A percentile compares a stretch with the other conserved stretches of the same genome.
Evolutionary conservation across 2,888 invertebrate genomes (phyloP).

Genomic region (Koerneria pararmatus): DNA sequence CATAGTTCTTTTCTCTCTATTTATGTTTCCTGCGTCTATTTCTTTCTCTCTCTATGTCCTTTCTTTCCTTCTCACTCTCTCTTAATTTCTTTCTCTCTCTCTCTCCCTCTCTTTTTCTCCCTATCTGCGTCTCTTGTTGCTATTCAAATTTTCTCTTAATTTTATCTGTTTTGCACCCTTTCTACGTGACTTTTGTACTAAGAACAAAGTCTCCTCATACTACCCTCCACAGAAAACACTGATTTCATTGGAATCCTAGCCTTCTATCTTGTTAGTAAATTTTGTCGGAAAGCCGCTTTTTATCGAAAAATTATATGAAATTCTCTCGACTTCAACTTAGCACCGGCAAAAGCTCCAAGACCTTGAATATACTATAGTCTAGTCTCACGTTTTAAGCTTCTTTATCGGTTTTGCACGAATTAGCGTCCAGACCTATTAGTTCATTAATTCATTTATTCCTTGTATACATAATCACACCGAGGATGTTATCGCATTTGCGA

Average conservation of each 20-base stretch:
- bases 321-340: too few species aligned
- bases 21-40: not conserved
- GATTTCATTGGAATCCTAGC: conserved; percentile 3
- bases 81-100: not conserved
- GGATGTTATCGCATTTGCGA: too few species aligned
- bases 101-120: not conserved
- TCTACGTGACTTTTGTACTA: not conserved
- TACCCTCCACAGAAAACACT: not conserved
- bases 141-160: not conserved
- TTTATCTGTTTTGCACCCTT: not conserved
- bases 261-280: too few species aligned
- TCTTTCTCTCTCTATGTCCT: not conserved
- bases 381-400: too few species aligned
- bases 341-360: too few species aligned
- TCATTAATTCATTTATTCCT: too few species aligned
- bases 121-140: not conserved
- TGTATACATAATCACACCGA: too few species aligned
- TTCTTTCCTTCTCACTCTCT: not conserved
- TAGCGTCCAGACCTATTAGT: too few species aligned
- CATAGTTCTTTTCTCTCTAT: not conserved
- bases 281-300: too few species aligned
- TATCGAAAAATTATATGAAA: too few species aligned
- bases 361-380: too few species aligned
- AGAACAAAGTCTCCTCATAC: not conserved
- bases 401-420: too few species aligned